Evolutionary conservation across 35 echinoderm and acorn worm species (phyloP).

Genomic region (Heliocidaris erythrogramma): DNA sequence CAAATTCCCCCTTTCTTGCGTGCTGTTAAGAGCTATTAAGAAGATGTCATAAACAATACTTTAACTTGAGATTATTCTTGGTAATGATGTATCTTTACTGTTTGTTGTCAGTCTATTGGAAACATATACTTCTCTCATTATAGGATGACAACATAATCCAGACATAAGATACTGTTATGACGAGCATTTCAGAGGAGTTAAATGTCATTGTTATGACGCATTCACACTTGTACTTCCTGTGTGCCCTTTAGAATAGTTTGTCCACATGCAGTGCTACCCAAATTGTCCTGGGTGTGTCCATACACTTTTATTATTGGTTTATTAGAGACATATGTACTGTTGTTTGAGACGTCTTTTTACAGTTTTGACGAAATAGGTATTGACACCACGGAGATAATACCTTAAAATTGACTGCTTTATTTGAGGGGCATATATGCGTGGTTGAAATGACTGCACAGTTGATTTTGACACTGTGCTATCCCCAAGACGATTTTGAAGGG

Average conservation of each 20-base stretch:
- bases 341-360: background rate
- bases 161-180: background rate
- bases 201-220: constrained; percentile 2
- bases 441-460: too few relatives aligned
- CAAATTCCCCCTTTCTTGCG: too few relatives aligned
- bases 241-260: background rate
- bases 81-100: too few relatives aligned
- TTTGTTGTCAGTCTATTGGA: too few relatives aligned
- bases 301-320: background rate
- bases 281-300: background rate
- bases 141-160: background rate
- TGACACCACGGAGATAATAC: background rate
- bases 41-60: too few relatives aligned
- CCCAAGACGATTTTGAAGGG: too few relatives aligned
- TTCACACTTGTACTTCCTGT: background rate
- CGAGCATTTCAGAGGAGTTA: background rate
- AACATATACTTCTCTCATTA: background rate
- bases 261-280: background rate
- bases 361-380: background rate
- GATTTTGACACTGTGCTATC: too few relatives aligned
- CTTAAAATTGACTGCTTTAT: too few relatives aligned
- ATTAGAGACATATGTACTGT: background rate
- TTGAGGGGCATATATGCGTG: too few relatives aligned
- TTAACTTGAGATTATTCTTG: too few relatives aligned
- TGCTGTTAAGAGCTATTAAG: too few relatives aligned